A percentile compares a stretch with the other conserved stretches of the same genome.
phyloP scores from a whole-genome alignment of 2,888 invertebrate species.

The Lasioglossum malachurum region DNA sequence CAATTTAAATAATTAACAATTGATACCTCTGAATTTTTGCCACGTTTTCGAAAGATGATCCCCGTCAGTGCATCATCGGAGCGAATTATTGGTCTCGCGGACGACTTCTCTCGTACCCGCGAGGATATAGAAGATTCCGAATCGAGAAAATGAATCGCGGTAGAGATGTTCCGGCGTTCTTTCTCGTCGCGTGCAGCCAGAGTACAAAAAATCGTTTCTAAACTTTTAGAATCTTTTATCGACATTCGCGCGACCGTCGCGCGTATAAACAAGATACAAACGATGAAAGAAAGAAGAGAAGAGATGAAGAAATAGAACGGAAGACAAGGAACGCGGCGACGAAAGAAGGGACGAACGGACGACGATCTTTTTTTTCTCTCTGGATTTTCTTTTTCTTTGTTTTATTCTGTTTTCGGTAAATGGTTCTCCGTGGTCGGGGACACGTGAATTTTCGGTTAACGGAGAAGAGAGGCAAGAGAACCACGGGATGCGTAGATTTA shows the following conservation, averaged over 20 bases:
- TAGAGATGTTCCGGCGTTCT: slow-evolving; percentile 42
- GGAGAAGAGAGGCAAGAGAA: slow-evolving; percentile 8
- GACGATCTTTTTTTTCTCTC: slow-evolving; percentile 6
- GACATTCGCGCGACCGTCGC: slow-evolving; percentile 24
- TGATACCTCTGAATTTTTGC: not conserved
- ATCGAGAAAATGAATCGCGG: not conserved
- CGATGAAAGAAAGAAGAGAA: not conserved
- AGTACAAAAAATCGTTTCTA: slow-evolving; percentile 82
- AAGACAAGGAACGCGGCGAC: not conserved
- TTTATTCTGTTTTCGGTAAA: not conserved
- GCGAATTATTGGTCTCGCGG: slow-evolving; percentile 18
- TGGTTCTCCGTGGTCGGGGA: not conserved
- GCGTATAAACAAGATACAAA: too few relatives aligned
- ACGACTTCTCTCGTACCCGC: slow-evolving; percentile 28
- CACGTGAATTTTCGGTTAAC: slow-evolving; percentile 39
- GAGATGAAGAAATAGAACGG: not conserved
- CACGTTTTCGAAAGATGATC: not conserved
- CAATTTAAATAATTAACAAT: not conserved
- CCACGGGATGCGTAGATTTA: slow-evolving; percentile 37
- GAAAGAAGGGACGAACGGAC: not conserved
- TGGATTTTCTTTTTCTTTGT: slow-evolving; percentile 12
- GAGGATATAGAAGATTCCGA: not conserved
- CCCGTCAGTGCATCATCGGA: not conserved
- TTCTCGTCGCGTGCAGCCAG: slow-evolving; percentile 76
- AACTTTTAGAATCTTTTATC: slow-evolving; percentile 74